Base-by-base conservation (phyloP, 2,888 invertebrate genomes). In the Ennomos erosarius region DNA sequence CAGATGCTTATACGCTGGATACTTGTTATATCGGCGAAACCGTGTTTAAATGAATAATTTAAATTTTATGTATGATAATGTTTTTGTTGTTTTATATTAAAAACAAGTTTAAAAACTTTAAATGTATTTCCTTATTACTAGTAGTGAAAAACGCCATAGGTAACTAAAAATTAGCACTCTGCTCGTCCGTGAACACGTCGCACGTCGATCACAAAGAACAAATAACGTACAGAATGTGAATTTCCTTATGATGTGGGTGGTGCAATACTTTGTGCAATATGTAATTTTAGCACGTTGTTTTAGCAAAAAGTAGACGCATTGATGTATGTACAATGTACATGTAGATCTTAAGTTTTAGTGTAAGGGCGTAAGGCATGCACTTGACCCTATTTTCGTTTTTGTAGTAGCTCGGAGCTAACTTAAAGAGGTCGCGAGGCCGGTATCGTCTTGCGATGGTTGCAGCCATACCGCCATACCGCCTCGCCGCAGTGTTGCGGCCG, bases 401-500 rank as follows among this genome's bases (percentile, higher is more conserved):
- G 58, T 50, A 45, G 59, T 51, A 40, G 43, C 50, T 50, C 43
- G 36, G 43, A 49, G 48, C 39, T 54, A 60, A 42, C 43, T 39
- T 50, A 67, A 39, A 55, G 63, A 69, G 65, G 68, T 64, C 59
- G 68, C 51, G 58, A 37, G 59, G 64, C 66, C 52, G 58, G 62
- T 55, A 43, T 40, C 43, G 49, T 45, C 68, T 64, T 65, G 44
- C 44, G 35, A 37, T 54, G 54, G 48, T 51, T 55, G 63, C 60
- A 62, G 61, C 66, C 62, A 67, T 67, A 65, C 64, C 36, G 61
- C 66, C 62, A 67, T 67, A 65, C 64, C 36, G 38, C 10, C 48
- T 63, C 48, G 63, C 55, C 67, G 62, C 64, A 68, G 67, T 68
- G 69, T 69, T 65, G 69, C 70, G 71, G 71, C 70, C 66, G 53